Conservation (phyloP, 2,113 vertebrate species). For the Vicugna pacos region DNA sequence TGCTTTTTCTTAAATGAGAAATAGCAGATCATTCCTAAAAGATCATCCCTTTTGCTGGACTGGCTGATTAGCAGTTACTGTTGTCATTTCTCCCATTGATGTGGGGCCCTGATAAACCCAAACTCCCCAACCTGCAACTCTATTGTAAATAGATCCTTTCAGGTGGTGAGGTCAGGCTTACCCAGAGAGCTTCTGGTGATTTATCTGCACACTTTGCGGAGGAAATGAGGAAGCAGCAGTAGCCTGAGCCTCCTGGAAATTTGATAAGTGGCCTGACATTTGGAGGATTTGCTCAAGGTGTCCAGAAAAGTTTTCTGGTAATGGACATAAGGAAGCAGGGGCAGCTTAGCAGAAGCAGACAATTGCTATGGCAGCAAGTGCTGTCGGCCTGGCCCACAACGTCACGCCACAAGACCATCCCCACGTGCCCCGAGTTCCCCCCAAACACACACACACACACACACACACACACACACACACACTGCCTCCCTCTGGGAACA, state of each 20-base stretch:
- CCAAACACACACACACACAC: neutral
- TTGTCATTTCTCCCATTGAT: neutral
- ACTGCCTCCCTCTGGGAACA: neutral
- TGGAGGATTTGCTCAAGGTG: neutral
- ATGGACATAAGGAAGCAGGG: neutral
- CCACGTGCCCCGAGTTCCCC: neutral
- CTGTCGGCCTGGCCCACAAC: no score
- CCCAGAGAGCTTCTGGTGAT: neutral
- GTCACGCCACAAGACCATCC: neutral
- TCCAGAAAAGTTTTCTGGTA: neutral
- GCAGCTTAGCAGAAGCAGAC: neutral
- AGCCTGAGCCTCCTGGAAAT: neutral
- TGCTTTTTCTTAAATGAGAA: neutral
- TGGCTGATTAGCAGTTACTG: neutral
- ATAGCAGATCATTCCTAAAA: neutral
- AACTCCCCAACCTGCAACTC: neutral
- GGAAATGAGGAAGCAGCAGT: neutral
- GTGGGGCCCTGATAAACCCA: neutral
- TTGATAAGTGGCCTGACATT: neutral
- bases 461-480: neutral
- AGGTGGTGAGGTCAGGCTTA: neutral
- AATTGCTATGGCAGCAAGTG: accelerated
- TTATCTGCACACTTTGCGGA: neutral
- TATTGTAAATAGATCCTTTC: neutral
- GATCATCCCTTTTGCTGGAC: neutral